Base-by-base conservation (phyloP, 2,888 invertebrate genomes). In the Nomada goodeniana region DNA sequence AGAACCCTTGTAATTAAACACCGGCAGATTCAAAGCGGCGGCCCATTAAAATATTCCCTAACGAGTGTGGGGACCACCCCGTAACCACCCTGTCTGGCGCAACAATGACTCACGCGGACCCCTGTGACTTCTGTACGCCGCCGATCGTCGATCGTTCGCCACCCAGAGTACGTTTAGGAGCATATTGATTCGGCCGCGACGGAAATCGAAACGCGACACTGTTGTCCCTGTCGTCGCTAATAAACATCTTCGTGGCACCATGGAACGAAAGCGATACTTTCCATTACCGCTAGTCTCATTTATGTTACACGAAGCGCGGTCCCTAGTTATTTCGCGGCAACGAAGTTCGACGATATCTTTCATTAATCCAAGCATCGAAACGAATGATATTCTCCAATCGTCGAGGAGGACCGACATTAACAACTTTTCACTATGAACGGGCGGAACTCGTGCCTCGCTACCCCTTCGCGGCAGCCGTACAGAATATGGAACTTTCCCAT, bases 31-130 rank as follows among this genome's bases (percentile, higher is more conserved):
- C 88, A 89, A 91, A 88, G 89, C 90, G 87, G 83, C 87, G 84
- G 88, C 88, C 91, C 90, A 91, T 91, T 91, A 91, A 91, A 91
- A 90, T 89, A 88, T 90, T 88, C 91, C 91, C 90, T 90, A 89
- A 90, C 90, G 88, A 89, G 87, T 86, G 80, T 81, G 82, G 85
- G 80, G 85, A 79, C 86, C 86, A 83, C 84, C 82, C 87, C 85
- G 73, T 82, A 83, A 73, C 86, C 89, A 86, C 85, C 90, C 88
- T 86, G 88, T 90, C 90, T 90, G 90, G 85, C 88, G 82, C 86
- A 88, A 91, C 90, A 91, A 90, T 91, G 91, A 91, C 87, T 91
- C 91, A 91, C 88, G 80, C 85, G 78, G 83, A 76, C 80, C 88
- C 82, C 84, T 85, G 84, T 85, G 90, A 90, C 89, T 90, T 89